Conservation (phyloP, 1,140 invertebrate species). For the Thaumetopoea pityocampa region DNA sequence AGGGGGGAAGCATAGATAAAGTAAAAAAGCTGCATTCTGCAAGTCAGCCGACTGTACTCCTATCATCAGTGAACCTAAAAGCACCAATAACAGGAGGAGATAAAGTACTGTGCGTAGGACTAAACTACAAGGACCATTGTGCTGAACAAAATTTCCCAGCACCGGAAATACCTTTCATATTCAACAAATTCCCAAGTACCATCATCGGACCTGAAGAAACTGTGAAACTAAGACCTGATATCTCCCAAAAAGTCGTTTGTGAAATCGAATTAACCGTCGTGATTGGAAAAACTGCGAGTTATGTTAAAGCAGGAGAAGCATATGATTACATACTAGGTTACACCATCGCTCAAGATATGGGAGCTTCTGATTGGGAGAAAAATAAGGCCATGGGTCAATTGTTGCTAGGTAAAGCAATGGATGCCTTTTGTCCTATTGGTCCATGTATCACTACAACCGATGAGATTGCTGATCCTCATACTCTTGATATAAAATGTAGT, state of each 20-base stretch:
- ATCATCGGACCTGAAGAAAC: conserved; percentile 85
- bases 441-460: conserved; percentile 86
- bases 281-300: conserved; percentile 85
- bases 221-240: conserved; percentile 56
- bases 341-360: conserved; percentile 88
- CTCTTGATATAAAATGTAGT: conserved; percentile 81
- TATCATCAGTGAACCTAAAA: conserved; percentile 45
- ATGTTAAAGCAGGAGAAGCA: conserved; percentile 80
- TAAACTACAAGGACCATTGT: conserved; percentile 81
- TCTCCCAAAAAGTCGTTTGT: conserved; percentile 80
- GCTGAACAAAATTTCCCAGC: conserved; percentile 77
- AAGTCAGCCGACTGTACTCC: conserved; percentile 15
- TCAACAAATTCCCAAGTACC: conserved; percentile 82
- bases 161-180: conserved; percentile 78
- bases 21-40: conserved; percentile 11
- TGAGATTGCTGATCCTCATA: conserved; percentile 82
- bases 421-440: conserved; percentile 87
- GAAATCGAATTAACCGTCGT: conserved; percentile 90
- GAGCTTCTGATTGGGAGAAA: conserved; percentile 87
- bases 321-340: conserved; percentile 90
- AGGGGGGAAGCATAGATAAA: conserved; percentile 10
- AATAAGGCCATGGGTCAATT: conserved; percentile 88
- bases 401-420: conserved; percentile 82
- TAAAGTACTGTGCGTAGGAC: conserved; percentile 80
- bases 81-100: conserved; percentile 76